A percentile compares a stretch with the other conserved stretches of the same genome.
Evolutionary conservation across 2,797 vertebrate species (phyloP).

Genomic region (Tamandua tetradactyla): DNA sequence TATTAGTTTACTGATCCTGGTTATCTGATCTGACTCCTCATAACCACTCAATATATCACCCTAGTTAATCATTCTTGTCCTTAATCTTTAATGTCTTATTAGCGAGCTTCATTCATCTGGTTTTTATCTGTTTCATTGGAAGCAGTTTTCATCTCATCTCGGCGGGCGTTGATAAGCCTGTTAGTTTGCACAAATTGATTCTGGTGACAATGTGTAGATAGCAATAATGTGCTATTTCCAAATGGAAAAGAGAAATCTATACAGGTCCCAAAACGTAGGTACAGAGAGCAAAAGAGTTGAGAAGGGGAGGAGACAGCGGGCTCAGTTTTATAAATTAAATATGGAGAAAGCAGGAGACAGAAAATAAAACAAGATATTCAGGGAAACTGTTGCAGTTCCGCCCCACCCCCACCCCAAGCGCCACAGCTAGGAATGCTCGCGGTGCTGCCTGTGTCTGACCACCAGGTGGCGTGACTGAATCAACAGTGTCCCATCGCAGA

Average conservation of each 20-base stretch:
- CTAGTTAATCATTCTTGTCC: constrained; percentile 48
- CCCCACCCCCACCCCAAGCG: too few relatives aligned
- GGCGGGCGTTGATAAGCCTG: constrained; percentile 65
- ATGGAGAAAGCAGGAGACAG: constrained; percentile 33
- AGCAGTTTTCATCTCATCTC: constrained; percentile 79
- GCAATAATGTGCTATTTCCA: constrained; percentile 65
- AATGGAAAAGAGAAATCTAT: constrained; percentile 62
- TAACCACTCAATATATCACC: constrained; percentile 42
- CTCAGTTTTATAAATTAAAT: constrained; percentile 17
- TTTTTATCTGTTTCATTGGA: constrained; percentile 76
- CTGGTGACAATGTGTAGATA: constrained; percentile 72
- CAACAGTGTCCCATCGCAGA: constrained; percentile 9
- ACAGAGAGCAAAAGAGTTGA: not conserved
- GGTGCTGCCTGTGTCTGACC: not conserved
- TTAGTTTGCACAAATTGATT: constrained; percentile 78
- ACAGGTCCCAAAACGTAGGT: constrained; percentile 54
- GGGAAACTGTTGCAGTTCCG: rapidly evolving
- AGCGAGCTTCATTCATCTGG: constrained; percentile 62
- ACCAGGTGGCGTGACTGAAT: constrained; percentile 73
- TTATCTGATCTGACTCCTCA: constrained; percentile 19
- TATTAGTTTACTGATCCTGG: constrained; percentile 50
- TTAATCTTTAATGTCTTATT: constrained; percentile 73
- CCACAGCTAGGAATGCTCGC: not conserved
- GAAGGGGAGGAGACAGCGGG: not conserved
- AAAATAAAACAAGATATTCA: not conserved